phyloP scores from a whole-genome alignment of 2,797 vertebrate genomes.

The Tapera naevia region DNA sequence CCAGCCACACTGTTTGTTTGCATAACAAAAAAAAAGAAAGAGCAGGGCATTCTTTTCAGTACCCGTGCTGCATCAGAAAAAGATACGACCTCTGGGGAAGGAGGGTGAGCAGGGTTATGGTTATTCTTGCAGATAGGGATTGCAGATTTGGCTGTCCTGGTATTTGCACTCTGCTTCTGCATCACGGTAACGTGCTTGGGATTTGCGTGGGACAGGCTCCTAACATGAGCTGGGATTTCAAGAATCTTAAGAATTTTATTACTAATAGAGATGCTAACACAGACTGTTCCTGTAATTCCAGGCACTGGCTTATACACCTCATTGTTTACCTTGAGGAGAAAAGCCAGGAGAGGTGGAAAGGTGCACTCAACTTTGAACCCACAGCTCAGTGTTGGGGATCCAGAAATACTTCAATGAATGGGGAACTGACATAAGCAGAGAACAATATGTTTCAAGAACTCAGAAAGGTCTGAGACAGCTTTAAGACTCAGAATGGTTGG shows the following conservation, averaged over 20 bases:
- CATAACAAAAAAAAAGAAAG: neutral
- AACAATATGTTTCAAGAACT: neutral
- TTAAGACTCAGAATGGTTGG: neutral
- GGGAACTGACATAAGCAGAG: neutral
- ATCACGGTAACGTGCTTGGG: accelerated
- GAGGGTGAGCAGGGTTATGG: neutral
- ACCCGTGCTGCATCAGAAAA: neutral
- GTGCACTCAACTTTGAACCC: neutral
- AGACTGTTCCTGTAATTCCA: neutral
- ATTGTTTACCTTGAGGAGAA: neutral
- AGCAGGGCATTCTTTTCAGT: neutral
- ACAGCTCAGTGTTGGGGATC: accelerated
- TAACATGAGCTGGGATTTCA: neutral
- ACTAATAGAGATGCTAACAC: neutral
- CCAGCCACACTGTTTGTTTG: neutral
- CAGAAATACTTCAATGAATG: neutral
- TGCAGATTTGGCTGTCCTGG: neutral
- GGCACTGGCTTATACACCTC: neutral
- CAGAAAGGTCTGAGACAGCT: neutral
- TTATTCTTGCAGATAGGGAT: neutral
- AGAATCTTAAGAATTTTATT: neutral
- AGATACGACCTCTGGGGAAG: neutral
- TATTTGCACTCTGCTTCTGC: neutral
- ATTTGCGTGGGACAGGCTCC: neutral
- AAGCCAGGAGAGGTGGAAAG: neutral